Base-by-base conservation (phyloP, 2,113 vertebrate species). In the Poeciliopsis prolifica region DNA sequence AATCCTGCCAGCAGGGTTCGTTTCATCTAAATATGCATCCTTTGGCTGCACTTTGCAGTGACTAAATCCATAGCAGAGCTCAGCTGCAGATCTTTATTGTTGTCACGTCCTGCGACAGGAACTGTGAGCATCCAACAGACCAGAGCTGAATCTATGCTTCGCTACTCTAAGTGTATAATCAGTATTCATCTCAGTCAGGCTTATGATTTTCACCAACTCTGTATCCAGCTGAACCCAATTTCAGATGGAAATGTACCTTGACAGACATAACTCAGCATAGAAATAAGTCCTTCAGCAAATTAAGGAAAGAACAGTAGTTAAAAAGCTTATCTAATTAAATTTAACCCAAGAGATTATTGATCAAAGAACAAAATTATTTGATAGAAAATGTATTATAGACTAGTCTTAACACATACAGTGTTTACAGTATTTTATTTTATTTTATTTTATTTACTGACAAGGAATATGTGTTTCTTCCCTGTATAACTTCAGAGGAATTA, bases 41-140 rank as follows among this genome's bases (percentile, higher is more conserved):
- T 78, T 79, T 73, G 77, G 72, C 79, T 83, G 60, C 75, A 73
- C 66, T 63, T 66, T 69, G 63, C 75, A 83, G 61, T 71, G 76
- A 70, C 68, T 64, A 80, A 78, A 72, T 65, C 77, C 61, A 79
- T 51, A 65, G 74, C 81, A 67, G 68, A 79, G 72, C 84, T 86
- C 83, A 88, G 78, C 83, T 85, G 81, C 79, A 81, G 74, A 86
- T 92, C 74, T 88, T 85, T 78, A 92, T 90, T 89, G 85, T 72
- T 28, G 81, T 93, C 92, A 93, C 89, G 88, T 93, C 86, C 72
- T 60, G 75, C 75, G 42, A 84, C 87, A 88, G 88, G 78, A 89
- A 92, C 83, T 87, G 75, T 60, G 78, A 82, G 78, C 70, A 87
- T 88, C 84, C 69, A 81, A 65, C 83, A 81, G 79, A 87, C 78